Evolutionary conservation across 1,140 invertebrate genomes (phyloP).

Genomic region (Heliconius hewitsoni): DNA sequence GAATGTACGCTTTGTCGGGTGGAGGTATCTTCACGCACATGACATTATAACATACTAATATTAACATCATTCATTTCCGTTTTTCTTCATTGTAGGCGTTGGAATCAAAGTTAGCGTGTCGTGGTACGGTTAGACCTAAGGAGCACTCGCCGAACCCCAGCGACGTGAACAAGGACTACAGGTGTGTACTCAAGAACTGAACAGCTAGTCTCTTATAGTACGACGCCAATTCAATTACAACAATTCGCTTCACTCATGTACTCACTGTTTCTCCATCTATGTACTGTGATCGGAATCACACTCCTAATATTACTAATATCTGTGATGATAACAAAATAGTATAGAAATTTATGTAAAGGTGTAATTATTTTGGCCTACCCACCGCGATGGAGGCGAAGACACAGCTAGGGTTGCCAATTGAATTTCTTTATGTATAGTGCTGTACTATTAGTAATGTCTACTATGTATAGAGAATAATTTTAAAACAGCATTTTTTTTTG

Average conservation of each 20-base stretch:
- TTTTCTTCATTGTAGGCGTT: slow-evolving; percentile 81
- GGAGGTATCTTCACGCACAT: slow-evolving; percentile 45
- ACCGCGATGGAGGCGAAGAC: slow-evolving; percentile 53
- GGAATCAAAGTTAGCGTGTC: slow-evolving; percentile 82
- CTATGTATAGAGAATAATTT: no score
- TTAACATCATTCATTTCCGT: slow-evolving; percentile 76
- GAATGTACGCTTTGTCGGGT: slow-evolving; percentile 19
- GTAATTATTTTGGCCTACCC: slow-evolving; percentile 67
- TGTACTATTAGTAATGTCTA: no score
- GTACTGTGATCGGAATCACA: slow-evolving; percentile 66
- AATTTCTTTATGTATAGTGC: no score
- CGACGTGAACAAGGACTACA: slow-evolving; percentile 79
- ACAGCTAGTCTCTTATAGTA: slow-evolving; percentile 50
- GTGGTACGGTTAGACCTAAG: slow-evolving; percentile 80
- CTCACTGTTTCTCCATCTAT: slow-evolving; percentile 47
- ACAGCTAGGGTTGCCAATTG: slow-evolving; percentile 15
- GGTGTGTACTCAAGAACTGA: slow-evolving; percentile 80
- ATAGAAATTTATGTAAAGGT: slow-evolving; percentile 56
- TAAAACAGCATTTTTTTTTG: no score
- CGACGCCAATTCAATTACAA: not conserved
- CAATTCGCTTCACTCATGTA: slow-evolving; percentile 56
- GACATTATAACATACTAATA: slow-evolving; percentile 68
- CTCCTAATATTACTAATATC: slow-evolving; percentile 72
- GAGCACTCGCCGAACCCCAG: slow-evolving; percentile 73
- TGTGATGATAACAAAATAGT: slow-evolving; percentile 72